These are phyloP conservation scores for Microtus montanus DNA, from an alignment of 2,113 vertebrate genomes.

Conservation along the genomic window DNA sequence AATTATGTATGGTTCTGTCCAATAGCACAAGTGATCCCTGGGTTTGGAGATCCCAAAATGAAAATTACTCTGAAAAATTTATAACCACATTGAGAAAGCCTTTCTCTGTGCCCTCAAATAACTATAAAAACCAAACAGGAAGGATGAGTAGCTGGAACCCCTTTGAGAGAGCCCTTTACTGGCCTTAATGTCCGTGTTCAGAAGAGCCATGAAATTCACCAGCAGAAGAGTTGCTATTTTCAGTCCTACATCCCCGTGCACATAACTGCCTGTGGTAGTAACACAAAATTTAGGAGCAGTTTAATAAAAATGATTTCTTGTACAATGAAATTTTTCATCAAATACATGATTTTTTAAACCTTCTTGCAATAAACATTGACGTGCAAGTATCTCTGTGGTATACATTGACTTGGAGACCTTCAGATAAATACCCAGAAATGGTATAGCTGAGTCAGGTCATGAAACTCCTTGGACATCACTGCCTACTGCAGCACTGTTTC, in stretches of 20 bases:
- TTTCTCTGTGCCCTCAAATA: neutral
- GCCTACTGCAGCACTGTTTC: neutral
- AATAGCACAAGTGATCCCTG: neutral
- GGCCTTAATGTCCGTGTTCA: neutral
- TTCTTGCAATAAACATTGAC: neutral
- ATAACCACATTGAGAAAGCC: neutral
- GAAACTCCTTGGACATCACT: neutral
- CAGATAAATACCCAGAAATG: neutral
- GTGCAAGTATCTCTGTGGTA: neutral
- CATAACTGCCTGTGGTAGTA: neutral
- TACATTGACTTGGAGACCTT: neutral
- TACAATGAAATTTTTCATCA: neutral
- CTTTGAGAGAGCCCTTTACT: neutral
- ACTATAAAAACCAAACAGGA: slow-evolving; percentile 27
- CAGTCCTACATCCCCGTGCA: neutral
- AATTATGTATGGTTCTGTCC: neutral
- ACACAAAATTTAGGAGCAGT: neutral
- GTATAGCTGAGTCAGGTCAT: neutral
- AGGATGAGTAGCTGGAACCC: neutral
- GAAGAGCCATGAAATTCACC: neutral
- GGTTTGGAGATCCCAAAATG: neutral
- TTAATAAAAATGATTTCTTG: neutral
- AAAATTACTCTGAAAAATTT: neutral
- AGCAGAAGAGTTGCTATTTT: neutral
- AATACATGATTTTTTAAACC: neutral